Percentiles rank a stretch among this genome's conserved stretches.
Conservation (phyloP, 1,140 invertebrate species). For the Macrosteles quadrilineatus region DNA sequence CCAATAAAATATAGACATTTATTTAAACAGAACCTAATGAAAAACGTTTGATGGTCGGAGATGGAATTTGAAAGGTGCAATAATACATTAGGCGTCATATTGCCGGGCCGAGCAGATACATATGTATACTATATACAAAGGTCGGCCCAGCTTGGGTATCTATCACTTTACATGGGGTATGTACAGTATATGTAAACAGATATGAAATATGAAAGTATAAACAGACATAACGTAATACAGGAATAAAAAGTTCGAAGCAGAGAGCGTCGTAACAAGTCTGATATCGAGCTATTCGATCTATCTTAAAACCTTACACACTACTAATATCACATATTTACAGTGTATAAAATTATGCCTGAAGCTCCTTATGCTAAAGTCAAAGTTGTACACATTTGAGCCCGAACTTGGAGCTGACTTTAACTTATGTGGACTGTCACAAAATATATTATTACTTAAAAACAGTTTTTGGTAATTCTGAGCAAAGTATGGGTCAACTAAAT, state of each 20-base stretch:
- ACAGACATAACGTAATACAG: background rate
- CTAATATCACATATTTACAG: conserved; percentile 20
- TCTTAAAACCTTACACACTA: conserved; percentile 1
- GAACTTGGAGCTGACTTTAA: too few species aligned
- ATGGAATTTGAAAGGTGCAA: background rate
- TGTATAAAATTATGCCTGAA: conserved; percentile 1
- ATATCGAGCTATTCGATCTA: background rate
- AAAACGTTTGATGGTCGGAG: conserved; percentile 16
- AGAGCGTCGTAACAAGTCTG: background rate
- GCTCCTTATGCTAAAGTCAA: too few species aligned
- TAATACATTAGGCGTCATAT: background rate
- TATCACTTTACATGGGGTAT: background rate
- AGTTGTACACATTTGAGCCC: too few species aligned
- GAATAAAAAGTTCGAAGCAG: too few species aligned
- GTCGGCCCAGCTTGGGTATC: background rate
- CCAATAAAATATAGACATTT: conserved; percentile 27
- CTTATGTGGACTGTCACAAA: too few species aligned
- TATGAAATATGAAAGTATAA: background rate
- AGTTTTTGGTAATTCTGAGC: too few species aligned
- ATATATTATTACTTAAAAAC: too few species aligned
- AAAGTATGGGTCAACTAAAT: too few species aligned
- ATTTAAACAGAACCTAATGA: conserved; percentile 25
- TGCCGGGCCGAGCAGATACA: background rate
- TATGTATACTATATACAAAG: background rate
- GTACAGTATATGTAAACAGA: background rate